Evolutionary conservation across 2,797 vertebrate genomes (phyloP).

Genomic region (Sylvia borin): DNA sequence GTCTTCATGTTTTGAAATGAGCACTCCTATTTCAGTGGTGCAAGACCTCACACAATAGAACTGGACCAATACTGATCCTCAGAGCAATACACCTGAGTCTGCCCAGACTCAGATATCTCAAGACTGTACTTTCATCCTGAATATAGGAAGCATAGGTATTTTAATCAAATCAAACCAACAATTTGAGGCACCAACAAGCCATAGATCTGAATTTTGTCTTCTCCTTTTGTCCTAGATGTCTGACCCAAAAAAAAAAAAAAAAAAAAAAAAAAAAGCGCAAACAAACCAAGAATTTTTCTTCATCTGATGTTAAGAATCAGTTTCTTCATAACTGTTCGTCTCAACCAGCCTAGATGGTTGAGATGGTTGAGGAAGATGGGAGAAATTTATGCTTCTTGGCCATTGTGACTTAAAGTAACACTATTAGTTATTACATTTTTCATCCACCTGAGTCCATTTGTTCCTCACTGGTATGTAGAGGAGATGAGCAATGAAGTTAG

Average conservation of each 20-base stretch:
- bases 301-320: neutral
- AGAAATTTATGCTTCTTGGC: neutral
- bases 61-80: neutral
- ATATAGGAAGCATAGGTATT: neutral
- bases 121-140: neutral
- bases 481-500: neutral
- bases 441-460: neutral
- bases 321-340: neutral
- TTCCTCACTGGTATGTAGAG: neutral
- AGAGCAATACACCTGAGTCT: neutral
- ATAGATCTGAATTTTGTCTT: neutral
- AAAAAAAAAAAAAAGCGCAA: neutral
- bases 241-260: neutral
- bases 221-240: neutral
- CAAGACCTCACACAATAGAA: neutral
- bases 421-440: neutral
- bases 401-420: neutral
- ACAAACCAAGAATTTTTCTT: neutral
- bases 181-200: neutral
- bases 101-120: neutral
- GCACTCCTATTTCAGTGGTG: neutral
- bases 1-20: neutral
- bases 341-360: neutral
- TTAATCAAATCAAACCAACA: neutral
- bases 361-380: neutral